Evolutionary conservation across 2,888 invertebrate genomes (phyloP).

Genomic region (Acanthococcus lagerstroemiae): DNA sequence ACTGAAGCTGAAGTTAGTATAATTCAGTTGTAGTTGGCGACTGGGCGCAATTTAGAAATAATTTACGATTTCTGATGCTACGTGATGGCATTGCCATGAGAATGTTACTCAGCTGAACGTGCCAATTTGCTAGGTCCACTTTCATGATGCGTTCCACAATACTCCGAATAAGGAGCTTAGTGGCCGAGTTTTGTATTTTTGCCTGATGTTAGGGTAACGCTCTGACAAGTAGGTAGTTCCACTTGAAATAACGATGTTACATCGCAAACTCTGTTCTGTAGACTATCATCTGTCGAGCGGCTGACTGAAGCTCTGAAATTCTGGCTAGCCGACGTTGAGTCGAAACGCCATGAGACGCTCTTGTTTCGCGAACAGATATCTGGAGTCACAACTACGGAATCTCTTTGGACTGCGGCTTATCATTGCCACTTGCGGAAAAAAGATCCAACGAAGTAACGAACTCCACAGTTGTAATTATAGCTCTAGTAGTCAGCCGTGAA

Average conservation of each 20-base stretch:
- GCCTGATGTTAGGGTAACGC: too few species aligned
- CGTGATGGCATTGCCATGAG: too few species aligned
- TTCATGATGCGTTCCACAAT: too few species aligned
- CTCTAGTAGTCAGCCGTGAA: too few species aligned
- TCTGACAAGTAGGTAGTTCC: too few species aligned
- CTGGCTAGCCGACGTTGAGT: slow-evolving; percentile 3
- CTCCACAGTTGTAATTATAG: too few species aligned
- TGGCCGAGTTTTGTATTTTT: too few species aligned
- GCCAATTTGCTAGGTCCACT: too few species aligned
- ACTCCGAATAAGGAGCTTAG: too few species aligned
- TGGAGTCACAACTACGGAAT: neutral
- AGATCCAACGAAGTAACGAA: slow-evolving; percentile 1
- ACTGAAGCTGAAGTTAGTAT: neutral
- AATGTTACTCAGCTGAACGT: too few species aligned
- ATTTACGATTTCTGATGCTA: neutral
- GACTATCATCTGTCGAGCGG: slow-evolving; percentile 4
- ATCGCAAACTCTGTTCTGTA: too few species aligned
- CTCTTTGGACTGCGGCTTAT: neutral
- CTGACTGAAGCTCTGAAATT: neutral
- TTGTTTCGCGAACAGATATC: slow-evolving; percentile 6
- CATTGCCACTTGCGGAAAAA: slow-evolving; percentile 7
- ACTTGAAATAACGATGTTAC: too few species aligned
- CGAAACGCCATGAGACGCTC: neutral
- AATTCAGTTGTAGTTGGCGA: neutral
- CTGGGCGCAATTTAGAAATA: neutral